Evolutionary conservation across 2,888 invertebrate genomes (phyloP).

Genomic region (Crioceris asparagi): DNA sequence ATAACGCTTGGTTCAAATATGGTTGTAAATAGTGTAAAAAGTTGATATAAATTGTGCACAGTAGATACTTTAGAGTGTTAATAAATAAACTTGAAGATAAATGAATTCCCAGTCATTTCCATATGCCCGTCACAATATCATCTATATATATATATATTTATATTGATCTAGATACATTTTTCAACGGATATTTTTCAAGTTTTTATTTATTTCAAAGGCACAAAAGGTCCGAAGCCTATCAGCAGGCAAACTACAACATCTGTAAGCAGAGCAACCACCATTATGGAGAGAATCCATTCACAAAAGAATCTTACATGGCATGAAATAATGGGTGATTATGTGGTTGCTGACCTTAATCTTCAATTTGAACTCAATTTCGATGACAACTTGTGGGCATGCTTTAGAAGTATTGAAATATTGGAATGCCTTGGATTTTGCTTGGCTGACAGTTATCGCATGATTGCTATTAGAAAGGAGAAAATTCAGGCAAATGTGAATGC

Average conservation of each 20-base stretch:
- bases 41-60: too few relatives aligned
- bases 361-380: constrained; percentile 59
- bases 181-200: too few relatives aligned
- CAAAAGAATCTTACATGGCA: constrained; percentile 48
- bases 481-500: constrained; percentile 56
- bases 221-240: constrained; percentile 7
- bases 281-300: constrained; percentile 28
- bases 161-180: too few relatives aligned
- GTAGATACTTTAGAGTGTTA: too few relatives aligned
- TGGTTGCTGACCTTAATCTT: constrained; percentile 56
- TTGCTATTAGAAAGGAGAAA: constrained; percentile 51
- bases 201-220: too few relatives aligned
- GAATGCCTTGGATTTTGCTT: constrained; percentile 56
- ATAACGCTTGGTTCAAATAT: too few relatives aligned
- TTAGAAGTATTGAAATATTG: constrained; percentile 64
- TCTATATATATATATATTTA: too few relatives aligned
- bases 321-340: constrained; percentile 55
- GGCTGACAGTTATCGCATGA: constrained; percentile 42
- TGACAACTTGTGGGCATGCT: constrained; percentile 51
- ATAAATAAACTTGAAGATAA: too few relatives aligned
- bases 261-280: too few relatives aligned
- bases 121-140: too few relatives aligned
- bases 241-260: constrained; percentile 5
- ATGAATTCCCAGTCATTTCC: too few relatives aligned
- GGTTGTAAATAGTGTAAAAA: too few relatives aligned